Conservation (phyloP, 2,797 vertebrate genomes). For the Siniperca obscura region DNA sequence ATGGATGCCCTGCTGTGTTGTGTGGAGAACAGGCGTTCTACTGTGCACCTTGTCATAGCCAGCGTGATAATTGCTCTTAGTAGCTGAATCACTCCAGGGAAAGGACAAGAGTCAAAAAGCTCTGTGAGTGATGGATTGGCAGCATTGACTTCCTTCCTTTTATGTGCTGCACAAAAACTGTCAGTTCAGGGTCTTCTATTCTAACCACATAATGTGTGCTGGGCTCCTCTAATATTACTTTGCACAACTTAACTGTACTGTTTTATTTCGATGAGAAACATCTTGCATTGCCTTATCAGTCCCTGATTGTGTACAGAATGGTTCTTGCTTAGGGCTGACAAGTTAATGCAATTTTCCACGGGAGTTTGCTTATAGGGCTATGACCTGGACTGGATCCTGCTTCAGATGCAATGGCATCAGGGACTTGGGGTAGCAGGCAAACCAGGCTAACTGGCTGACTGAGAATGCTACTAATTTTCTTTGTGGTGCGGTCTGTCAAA, state of each 20-base stretch:
- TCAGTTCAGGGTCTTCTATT: background rate
- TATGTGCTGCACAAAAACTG: background rate
- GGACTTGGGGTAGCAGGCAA: background rate
- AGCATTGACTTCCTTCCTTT: background rate
- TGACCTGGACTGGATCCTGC: background rate
- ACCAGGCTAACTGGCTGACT: background rate
- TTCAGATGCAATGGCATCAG: background rate
- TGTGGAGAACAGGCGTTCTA: background rate
- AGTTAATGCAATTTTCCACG: no score
- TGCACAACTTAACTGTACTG: background rate
- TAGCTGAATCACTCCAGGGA: constrained; percentile 2
- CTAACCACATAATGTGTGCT: background rate
- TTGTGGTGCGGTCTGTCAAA: background rate
- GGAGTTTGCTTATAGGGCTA: background rate
- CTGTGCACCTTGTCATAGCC: background rate
- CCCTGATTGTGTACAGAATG: background rate
- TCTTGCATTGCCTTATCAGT: background rate
- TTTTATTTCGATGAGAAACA: constrained; percentile 4
- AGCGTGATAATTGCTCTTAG: background rate
- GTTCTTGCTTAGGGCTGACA: background rate
- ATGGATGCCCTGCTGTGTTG: background rate
- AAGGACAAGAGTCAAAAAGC: background rate
- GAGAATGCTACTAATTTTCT: background rate
- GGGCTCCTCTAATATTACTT: background rate
- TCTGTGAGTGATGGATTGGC: constrained; percentile 16